phyloP scores from a whole-genome alignment of 2,888 invertebrate species.

The Vandiemenella viatica region DNA sequence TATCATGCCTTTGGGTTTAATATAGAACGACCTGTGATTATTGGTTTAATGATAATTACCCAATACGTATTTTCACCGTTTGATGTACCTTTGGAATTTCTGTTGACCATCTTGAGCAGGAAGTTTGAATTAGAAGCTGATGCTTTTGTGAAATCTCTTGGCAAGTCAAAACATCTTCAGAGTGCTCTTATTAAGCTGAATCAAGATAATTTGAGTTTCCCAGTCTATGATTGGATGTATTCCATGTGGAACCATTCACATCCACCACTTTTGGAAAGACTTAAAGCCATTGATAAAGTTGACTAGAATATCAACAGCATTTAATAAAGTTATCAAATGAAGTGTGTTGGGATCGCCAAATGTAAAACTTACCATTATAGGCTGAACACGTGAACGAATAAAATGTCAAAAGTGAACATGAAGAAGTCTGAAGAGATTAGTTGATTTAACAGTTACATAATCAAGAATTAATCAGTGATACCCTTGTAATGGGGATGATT shows the following conservation, averaged over 20 bases:
- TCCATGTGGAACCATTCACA: conserved; percentile 94
- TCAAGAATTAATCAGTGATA: too few species aligned
- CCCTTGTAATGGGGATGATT: too few species aligned
- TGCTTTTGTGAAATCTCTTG: conserved; percentile 68
- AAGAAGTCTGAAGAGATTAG: too few species aligned
- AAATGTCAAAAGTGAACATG: too few species aligned
- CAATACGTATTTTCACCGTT: conserved; percentile 88
- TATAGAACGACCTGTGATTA: conserved; percentile 64
- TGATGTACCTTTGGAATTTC: too few species aligned
- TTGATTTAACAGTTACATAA: too few species aligned
- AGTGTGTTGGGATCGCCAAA: too few species aligned
- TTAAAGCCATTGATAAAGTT: conserved; percentile 39
- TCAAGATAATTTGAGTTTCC: conserved; percentile 91
- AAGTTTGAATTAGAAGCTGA: conserved; percentile 95
- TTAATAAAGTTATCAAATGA: too few species aligned
- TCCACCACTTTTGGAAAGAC: conserved; percentile 86
- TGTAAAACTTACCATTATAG: too few species aligned
- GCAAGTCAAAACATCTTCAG: conserved; percentile 57
- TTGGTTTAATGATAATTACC: conserved; percentile 79
- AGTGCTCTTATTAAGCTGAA: conserved; percentile 84
- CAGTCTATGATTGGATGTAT: conserved; percentile 82
- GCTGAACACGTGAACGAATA: too few species aligned
- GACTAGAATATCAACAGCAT: too few species aligned
- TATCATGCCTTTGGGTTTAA: conserved; percentile 84
- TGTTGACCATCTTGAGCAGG: conserved; percentile 72